Conservation (phyloP, 1,140 invertebrate genomes). For the Geopemphigus sp. region DNA sequence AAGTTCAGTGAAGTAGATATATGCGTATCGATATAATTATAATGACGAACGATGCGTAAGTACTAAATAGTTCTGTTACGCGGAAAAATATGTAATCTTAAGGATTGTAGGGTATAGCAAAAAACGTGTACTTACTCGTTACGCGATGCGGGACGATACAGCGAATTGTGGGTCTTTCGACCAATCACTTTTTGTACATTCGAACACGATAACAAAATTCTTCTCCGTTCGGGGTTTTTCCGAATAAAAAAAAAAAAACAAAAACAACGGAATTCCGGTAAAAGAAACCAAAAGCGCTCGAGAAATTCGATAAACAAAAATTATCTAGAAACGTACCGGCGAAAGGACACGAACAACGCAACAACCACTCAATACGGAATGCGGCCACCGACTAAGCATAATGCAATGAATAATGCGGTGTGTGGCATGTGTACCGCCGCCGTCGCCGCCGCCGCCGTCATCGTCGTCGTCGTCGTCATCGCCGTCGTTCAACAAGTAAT, state of each 20-base stretch:
- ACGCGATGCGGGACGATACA: not conserved
- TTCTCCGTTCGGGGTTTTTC: not conserved
- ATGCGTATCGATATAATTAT: too few species aligned
- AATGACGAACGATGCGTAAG: too few species aligned
- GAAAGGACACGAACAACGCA: not conserved
- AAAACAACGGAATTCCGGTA: not conserved
- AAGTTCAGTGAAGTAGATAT: too few species aligned
- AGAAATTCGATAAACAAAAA: not conserved
- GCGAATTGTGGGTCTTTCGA: conserved; percentile 5
- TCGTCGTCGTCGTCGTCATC: not conserved
- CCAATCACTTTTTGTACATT: conserved; percentile 1
- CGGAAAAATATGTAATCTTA: too few species aligned
- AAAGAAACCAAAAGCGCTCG: not conserved
- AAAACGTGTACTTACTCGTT: not conserved
- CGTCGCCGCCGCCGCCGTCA: not conserved
- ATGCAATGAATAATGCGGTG: conserved; percentile 12
- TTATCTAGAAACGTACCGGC: not conserved
- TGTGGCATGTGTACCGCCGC: conserved; percentile 18
- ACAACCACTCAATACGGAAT: conserved; percentile 19
- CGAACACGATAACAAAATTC: not conserved
- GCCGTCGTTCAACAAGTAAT: conserved; percentile 25
- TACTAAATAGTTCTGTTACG: too few species aligned
- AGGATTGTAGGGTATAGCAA: not conserved
- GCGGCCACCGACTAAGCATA: conserved; percentile 41
- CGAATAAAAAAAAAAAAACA: not conserved